A percentile compares a stretch with the other conserved stretches of the same genome.
Evolutionary conservation across 2,888 invertebrate genomes (phyloP).

Genomic region (Uropetala carovei): DNA sequence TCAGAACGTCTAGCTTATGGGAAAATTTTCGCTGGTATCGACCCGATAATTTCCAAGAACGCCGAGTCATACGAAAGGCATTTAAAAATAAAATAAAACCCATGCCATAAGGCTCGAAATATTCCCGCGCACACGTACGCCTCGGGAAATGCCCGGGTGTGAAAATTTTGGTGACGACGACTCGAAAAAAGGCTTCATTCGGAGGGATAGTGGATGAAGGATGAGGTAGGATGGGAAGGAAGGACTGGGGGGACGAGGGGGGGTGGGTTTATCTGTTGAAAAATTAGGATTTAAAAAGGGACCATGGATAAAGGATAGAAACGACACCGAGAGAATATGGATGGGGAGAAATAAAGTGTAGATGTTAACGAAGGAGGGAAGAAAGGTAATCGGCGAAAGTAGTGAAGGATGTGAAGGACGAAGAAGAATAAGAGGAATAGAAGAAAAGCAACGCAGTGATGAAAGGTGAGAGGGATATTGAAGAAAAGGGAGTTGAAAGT

Average conservation of each 20-base stretch:
- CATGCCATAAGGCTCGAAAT: not conserved
- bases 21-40: not conserved
- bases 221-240: not conserved
- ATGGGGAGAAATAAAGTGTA: too few species aligned
- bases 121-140: not conserved
- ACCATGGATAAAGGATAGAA: too few species aligned
- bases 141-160: not conserved
- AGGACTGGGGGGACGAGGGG: not conserved
- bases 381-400: too few species aligned
- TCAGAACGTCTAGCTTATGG: not conserved
- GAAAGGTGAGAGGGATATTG: too few species aligned
- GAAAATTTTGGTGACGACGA: not conserved
- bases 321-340: too few species aligned
- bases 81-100: not conserved
- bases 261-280: too few species aligned
- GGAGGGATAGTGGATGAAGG: not conserved
- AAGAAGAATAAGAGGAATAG: too few species aligned
- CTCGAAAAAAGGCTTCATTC: not conserved
- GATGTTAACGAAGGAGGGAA: too few species aligned
- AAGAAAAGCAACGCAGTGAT: too few species aligned
- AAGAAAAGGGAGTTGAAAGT: too few species aligned
- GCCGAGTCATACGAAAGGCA: not conserved
- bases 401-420: too few species aligned
- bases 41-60: not conserved
- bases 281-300: too few species aligned